Conservation (phyloP, 2,113 vertebrate species). For the Australoheros scitulus region DNA sequence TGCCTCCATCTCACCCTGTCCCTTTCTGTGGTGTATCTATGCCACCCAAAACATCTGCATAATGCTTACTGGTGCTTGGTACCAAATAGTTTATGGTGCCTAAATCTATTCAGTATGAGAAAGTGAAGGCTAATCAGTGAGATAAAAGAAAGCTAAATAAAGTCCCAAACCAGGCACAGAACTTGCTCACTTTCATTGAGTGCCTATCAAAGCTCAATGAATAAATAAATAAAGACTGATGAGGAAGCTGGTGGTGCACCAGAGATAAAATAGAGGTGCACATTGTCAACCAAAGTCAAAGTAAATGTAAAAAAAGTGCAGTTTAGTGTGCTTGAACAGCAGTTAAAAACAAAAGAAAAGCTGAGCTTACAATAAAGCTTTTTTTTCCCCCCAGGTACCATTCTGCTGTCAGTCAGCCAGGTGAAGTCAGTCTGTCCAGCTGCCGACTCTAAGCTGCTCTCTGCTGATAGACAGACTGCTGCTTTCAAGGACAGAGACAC, state of each 20-base stretch:
- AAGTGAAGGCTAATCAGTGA: neutral
- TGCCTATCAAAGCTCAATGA: neutral
- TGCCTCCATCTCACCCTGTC: no score
- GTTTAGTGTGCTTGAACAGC: neutral
- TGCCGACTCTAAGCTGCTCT: neutral
- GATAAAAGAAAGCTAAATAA: neutral
- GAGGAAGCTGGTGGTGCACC: neutral
- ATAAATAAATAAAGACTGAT: neutral
- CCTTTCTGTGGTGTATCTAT: no score
- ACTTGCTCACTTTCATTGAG: neutral
- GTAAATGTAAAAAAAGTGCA: no score
- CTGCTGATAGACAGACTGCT: neutral
- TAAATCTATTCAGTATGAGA: neutral
- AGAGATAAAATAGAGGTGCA: neutral
- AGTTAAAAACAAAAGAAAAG: neutral
- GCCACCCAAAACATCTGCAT: neutral
- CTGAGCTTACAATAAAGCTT: neutral
- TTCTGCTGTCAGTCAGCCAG: neutral
- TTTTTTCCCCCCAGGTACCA: neutral
- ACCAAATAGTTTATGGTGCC: neutral
- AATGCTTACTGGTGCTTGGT: neutral
- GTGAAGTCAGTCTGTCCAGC: neutral
- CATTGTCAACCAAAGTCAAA: neutral
- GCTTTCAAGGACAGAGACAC: neutral
- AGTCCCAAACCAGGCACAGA: neutral